These are phyloP conservation scores for Thryonomys swinderianus DNA, from an alignment of 2,113 vertebrate species.

Conservation along the genomic window DNA sequence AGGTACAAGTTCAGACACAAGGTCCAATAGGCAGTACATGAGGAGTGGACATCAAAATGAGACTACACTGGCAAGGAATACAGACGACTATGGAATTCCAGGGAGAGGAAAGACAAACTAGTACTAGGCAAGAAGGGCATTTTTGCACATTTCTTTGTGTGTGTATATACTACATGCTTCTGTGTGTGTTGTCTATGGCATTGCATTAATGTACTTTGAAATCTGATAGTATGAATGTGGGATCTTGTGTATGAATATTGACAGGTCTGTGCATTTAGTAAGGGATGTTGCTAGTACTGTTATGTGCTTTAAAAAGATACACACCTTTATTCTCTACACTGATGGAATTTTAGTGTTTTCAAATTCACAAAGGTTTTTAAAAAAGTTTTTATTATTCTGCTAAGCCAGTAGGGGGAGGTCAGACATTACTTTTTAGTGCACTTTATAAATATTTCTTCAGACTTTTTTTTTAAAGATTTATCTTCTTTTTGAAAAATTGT, in stretches of 20 bases:
- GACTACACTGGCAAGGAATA: background rate
- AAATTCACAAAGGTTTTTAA: slow-evolving; percentile 45
- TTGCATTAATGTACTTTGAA: background rate
- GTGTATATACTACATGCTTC: background rate
- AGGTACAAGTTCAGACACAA: background rate
- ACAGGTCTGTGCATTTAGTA: background rate
- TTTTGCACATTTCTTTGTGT: background rate
- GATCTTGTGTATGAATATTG: background rate
- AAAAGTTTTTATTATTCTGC: slow-evolving; percentile 65
- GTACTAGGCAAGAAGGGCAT: background rate
- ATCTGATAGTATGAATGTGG: background rate
- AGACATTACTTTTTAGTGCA: slow-evolving; percentile 72
- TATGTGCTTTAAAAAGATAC: slow-evolving; percentile 57
- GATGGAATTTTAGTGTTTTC: background rate
- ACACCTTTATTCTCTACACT: slow-evolving; percentile 26
- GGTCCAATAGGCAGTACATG: background rate
- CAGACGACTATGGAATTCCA: background rate
- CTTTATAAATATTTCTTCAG: slow-evolving; percentile 62
- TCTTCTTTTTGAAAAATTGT: slow-evolving; percentile 42
- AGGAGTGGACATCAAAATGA: background rate
- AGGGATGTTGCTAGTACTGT: background rate
- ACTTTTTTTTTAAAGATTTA: slow-evolving; percentile 59
- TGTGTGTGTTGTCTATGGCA: background rate
- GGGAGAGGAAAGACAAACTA: background rate
- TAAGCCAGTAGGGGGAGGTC: slow-evolving; percentile 76